Base-by-base conservation (phyloP, 2,888 invertebrate genomes). In the Hartigia nigra region DNA sequence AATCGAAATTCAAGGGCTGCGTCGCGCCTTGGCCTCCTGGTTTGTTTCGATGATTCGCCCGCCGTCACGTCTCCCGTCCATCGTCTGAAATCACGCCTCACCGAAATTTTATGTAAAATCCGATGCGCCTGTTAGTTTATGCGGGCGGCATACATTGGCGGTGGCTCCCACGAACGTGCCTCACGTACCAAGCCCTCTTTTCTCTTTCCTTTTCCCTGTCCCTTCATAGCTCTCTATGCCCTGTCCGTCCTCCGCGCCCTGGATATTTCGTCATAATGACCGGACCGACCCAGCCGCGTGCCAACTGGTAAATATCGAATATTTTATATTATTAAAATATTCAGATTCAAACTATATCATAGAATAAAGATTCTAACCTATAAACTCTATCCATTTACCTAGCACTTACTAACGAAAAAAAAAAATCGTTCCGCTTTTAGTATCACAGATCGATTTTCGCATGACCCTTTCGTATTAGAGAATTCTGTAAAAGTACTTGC, bases 71-170 rank as follows among this genome's bases (percentile, higher is more conserved):
- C 82, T 87, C 85, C 79, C 87, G 88, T 88, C 88, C 88, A 87
- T 88, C 88, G 87, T 86, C 83, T 84, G 87, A 88, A 89, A 90
- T 90, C 90, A 86, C 89, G 87, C 86, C 86, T 86, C 85, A 84
- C 82, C 86, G 84, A 89, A 90, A 90, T 91, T 91, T 91, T 91
- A 91, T 91, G 90, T 90, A 91, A 91, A 91, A 91, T 91, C 90
- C 90, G 88, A 91, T 91, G 90, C 90, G 89, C 88, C 91, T 90
- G 91, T 91, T 91, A 91, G 90, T 89, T 91, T 91, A 91, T 91
- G 91, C 91, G 90, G 89, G 87, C 87, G 87, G 91, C 91, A 91
- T 91, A 91, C 91, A 91, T 91, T 88, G 91, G 87, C 87, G 88
- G 86, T 84, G 88, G 87, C 55, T 89, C 87, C 88, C 88, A 87